Evolutionary conservation across 1,140 invertebrate genomes (phyloP).

Genomic region (Papilio polytes): DNA sequence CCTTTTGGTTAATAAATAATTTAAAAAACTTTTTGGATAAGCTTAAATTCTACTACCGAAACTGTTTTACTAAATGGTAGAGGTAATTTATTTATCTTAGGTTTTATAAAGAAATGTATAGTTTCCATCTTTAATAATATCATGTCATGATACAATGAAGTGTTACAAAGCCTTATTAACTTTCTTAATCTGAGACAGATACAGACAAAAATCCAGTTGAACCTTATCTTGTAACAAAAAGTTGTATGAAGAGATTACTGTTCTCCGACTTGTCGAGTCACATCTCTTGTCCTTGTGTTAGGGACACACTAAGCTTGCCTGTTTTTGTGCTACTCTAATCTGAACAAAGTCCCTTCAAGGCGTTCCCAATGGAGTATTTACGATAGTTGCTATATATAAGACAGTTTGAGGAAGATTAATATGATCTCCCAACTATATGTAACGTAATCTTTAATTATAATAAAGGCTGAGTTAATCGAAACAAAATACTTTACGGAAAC

Average conservation of each 20-base stretch:
- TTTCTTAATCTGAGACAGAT: background rate
- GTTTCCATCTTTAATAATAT: background rate
- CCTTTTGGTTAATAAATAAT: background rate
- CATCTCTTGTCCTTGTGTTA: background rate
- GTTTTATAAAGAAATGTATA: background rate
- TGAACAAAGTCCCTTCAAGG: background rate
- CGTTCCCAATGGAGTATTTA: background rate
- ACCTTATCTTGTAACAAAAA: background rate
- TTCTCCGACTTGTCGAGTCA: background rate
- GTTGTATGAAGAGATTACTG: conserved; percentile 4
- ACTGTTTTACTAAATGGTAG: background rate
- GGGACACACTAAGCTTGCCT: background rate
- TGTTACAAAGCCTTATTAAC: too few relatives aligned
- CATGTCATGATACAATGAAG: background rate
- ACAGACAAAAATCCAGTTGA: background rate
- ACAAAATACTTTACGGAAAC: background rate
- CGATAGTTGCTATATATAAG: background rate
- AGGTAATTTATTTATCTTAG: background rate
- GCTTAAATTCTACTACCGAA: background rate
- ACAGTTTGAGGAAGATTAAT: background rate
- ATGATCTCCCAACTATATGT: background rate
- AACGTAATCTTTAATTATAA: background rate
- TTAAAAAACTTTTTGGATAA: background rate
- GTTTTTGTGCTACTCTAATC: conserved; percentile 14
- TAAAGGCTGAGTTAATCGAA: background rate